These are phyloP conservation scores for Cremastobaeus sp. DNA, from an alignment of 2,888 invertebrate species.

Conservation along the genomic window DNA sequence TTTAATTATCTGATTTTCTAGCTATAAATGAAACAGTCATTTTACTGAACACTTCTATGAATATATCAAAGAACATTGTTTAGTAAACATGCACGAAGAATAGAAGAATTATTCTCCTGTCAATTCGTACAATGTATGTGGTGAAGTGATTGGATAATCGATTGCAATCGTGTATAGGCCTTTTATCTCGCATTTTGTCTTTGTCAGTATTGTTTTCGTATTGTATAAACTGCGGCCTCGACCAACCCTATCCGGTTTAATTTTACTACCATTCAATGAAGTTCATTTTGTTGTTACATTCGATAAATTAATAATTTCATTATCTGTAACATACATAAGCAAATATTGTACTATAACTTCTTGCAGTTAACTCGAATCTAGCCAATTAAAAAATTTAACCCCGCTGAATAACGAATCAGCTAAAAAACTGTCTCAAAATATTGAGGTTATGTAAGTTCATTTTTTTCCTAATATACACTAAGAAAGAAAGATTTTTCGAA, in stretches of 20 bases:
- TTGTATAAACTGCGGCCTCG: slow-evolving; percentile 65
- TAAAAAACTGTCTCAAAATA: too few relatives aligned
- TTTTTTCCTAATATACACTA: too few relatives aligned
- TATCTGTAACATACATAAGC: slow-evolving; percentile 2
- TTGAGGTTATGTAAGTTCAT: too few relatives aligned
- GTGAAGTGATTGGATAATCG: slow-evolving; percentile 62
- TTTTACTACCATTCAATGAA: slow-evolving; percentile 62
- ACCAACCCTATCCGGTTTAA: slow-evolving; percentile 69
- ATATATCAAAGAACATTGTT: slow-evolving; percentile 61
- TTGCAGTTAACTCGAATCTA: not conserved
- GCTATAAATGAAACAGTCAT: slow-evolving; percentile 52
- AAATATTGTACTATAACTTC: not conserved
- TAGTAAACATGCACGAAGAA: slow-evolving; percentile 57
- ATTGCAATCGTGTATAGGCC: slow-evolving; percentile 59
- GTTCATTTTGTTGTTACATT: slow-evolving; percentile 25
- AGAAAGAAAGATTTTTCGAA: too few relatives aligned
- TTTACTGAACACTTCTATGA: slow-evolving; percentile 56
- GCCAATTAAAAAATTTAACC: not conserved
- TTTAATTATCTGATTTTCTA: slow-evolving; percentile 27
- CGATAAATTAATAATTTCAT: slow-evolving; percentile 43
- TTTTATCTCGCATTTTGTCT: slow-evolving; percentile 61
- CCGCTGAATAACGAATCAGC: too few relatives aligned
- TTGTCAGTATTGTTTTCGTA: slow-evolving; percentile 51
- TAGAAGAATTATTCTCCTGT: slow-evolving; percentile 61
- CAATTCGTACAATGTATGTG: slow-evolving; percentile 61